Evolutionary conservation across 2,888 invertebrate genomes (phyloP).

Genomic region (Cephonodes hylas): DNA sequence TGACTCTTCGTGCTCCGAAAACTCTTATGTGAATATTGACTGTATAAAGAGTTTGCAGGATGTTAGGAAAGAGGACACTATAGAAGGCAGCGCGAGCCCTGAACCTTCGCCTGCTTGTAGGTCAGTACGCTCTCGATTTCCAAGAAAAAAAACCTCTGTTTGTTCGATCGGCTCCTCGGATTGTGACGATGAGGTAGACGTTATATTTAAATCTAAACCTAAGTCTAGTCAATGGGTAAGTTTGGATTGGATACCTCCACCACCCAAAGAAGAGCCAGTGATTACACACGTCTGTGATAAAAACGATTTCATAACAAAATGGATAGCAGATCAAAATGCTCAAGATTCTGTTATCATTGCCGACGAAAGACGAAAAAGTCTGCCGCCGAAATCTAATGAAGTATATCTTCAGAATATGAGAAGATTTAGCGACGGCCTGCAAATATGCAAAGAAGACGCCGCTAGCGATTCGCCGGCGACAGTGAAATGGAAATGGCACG

Average conservation of each 20-base stretch:
- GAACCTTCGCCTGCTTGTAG: slow-evolving; percentile 61
- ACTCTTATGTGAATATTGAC: slow-evolving; percentile 80
- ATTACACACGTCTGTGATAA: slow-evolving; percentile 78
- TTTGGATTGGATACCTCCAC: slow-evolving; percentile 78
- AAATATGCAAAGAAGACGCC: slow-evolving; percentile 78
- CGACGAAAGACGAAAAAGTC: slow-evolving; percentile 74
- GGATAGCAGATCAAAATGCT: slow-evolving; percentile 78
- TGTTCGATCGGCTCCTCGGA: slow-evolving; percentile 79
- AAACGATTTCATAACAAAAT: slow-evolving; percentile 78
- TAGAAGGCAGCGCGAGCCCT: slow-evolving; percentile 51
- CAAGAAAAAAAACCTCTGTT: slow-evolving; percentile 75
- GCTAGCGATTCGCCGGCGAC: slow-evolving; percentile 77
- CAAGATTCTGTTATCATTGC: slow-evolving; percentile 67
- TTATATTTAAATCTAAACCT: slow-evolving; percentile 80
- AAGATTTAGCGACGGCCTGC: slow-evolving; percentile 74
- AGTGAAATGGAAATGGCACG: slow-evolving; percentile 78
- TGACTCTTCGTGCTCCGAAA: slow-evolving; percentile 80
- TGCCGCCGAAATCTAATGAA: slow-evolving; percentile 77
- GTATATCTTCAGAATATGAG: slow-evolving; percentile 75
- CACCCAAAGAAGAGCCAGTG: slow-evolving; percentile 76
- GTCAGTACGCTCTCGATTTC: slow-evolving; percentile 68
- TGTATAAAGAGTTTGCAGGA: slow-evolving; percentile 78
- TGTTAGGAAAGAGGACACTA: slow-evolving; percentile 70
- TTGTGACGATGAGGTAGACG: slow-evolving; percentile 77
- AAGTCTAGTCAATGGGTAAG: slow-evolving; percentile 82